A percentile compares a stretch with the other conserved stretches of the same genome.
Evolutionary conservation across 2,797 vertebrate species (phyloP).

Genomic region (Enteromius fasciolatus): DNA sequence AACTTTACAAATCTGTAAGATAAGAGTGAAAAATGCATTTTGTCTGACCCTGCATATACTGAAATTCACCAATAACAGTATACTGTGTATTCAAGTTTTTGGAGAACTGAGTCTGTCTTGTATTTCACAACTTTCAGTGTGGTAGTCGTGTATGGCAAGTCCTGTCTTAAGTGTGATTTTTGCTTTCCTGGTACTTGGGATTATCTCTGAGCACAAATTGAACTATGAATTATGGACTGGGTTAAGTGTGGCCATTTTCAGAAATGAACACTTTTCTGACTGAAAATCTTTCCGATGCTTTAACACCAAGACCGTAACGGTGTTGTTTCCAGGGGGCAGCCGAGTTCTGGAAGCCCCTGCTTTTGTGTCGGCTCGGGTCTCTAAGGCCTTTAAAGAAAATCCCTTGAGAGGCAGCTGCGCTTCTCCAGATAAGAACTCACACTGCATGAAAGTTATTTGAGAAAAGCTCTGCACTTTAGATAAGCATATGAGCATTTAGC

Average conservation of each 20-base stretch:
- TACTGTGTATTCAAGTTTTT: not conserved
- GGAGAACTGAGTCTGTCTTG: not conserved
- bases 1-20: not conserved
- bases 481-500: slow-evolving; percentile 34
- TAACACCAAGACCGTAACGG: not conserved
- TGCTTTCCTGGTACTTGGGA: not conserved
- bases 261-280: slow-evolving; percentile 11
- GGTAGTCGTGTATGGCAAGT: not conserved
- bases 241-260: not conserved
- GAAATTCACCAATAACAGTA: not conserved
- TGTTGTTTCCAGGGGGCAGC: slow-evolving; percentile 23
- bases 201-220: not conserved
- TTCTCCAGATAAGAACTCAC: slow-evolving; percentile 46
- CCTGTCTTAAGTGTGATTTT: not conserved
- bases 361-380: slow-evolving; percentile 63
- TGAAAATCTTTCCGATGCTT: not conserved
- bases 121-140: not conserved
- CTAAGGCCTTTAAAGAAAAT: slow-evolving; percentile 28
- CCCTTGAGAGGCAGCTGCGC: slow-evolving; percentile 41
- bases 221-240: not conserved
- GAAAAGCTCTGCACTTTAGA: slow-evolving; percentile 38
- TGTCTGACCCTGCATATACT: not conserved
- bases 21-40: not conserved
- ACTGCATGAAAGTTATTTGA: slow-evolving; percentile 20
- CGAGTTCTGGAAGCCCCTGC: not conserved